Evolutionary conservation across 2,113 vertebrate species (phyloP).

Genomic region (Corythornis madagascariensis): DNA sequence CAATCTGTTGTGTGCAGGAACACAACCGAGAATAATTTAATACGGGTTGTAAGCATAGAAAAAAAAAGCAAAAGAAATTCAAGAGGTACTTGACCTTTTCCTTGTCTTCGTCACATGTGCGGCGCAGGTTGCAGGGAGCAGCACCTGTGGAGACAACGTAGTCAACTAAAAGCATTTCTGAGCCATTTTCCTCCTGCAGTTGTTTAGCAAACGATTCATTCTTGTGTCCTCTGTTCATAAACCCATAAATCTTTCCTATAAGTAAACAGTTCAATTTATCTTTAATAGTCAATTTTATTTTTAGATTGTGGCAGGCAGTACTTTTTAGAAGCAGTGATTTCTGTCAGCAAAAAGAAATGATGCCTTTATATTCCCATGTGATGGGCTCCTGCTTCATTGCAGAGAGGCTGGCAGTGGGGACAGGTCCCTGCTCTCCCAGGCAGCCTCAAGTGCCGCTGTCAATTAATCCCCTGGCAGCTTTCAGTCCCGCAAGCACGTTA

Average conservation of each 20-base stretch:
- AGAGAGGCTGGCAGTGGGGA: neutral
- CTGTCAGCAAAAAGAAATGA: neutral
- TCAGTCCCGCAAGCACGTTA: neutral
- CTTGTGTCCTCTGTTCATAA: neutral
- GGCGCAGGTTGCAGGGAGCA: neutral
- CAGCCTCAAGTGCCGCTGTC: too few relatives aligned
- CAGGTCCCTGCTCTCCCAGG: neutral
- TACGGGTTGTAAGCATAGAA: neutral
- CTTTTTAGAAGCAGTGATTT: neutral
- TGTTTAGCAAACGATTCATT: neutral
- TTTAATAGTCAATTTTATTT: neutral
- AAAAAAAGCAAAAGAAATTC: fast-evolving
- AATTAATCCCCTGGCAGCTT: neutral
- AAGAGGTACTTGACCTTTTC: neutral
- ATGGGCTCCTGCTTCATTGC: neutral
- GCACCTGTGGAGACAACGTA: fast-evolving
- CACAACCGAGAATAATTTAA: neutral
- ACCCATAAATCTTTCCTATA: neutral
- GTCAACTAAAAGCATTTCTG: fast-evolving
- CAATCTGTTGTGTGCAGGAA: neutral
- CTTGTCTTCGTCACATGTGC: fast-evolving
- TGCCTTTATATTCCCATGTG: fast-evolving
- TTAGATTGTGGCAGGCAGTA: neutral
- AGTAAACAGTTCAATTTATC: neutral
- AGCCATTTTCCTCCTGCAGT: neutral